Evolutionary conservation across 2,797 vertebrate species (phyloP), one percentile per base, ranked within the genome.

Genomic region (Ctenosaura bakeri): DNA sequence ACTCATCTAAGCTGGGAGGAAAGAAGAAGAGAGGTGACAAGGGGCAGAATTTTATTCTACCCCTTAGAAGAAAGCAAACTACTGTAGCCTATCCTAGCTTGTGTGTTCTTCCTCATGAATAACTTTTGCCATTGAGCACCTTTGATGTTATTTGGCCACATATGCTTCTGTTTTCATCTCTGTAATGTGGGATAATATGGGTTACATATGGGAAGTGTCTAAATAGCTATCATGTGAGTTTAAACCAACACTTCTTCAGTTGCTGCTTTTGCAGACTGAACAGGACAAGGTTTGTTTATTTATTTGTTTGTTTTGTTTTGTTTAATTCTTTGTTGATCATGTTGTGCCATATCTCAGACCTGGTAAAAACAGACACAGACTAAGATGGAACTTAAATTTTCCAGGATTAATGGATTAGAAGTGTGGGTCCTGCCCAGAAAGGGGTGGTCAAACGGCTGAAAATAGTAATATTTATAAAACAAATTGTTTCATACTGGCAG

Each of bases 391-490:
- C 6, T 13, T 54, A 24, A 29, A 71, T 83, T 56, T n/a, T 64
- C 35, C 35, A 22, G 8, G 6, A 79, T 18, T 79, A 83, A 89
- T 56, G 26, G 13, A 77, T 14, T 74, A 38, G 74, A 77, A 69
- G 38, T 56, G 56, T 66, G 42, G 5, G 32, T 24, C n/a, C 16
- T n/a, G 35, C 42, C 56, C 66, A 69, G 74, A 50, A 7, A 71
- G 22, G 10, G 46, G 13, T 6, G 12, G 12, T 80, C 26, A 79
- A 38, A 85, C 71, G 29, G 24, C n/a, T 85, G 6, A 80, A 85
- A 90, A 85, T 90, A 85, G 76, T 80, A 85, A 85, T 85, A 50
- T 85, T 90, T 85, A 80, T 85, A 26, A 85, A 69, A 71, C 38
- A n/a, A 66, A 80, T 35, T 35, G n/a, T 85, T 89, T 85, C 9